Base-by-base conservation (phyloP, 2,888 invertebrate genomes). In the Synergus japonicus region DNA sequence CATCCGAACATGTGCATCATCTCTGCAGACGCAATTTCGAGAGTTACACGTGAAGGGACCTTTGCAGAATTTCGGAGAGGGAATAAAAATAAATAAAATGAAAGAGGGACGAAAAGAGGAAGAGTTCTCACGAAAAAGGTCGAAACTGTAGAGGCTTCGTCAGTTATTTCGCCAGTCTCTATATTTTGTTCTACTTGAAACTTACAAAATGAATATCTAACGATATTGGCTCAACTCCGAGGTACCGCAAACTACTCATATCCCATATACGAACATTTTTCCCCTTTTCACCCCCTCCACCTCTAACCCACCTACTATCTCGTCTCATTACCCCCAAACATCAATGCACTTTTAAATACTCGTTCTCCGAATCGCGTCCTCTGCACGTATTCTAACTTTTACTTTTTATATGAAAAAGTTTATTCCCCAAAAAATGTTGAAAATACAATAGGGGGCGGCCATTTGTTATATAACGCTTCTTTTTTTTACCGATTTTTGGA, bases 151-250 rank as follows among this genome's bases (percentile, higher is more conserved):
- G 66, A 76, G 4, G 58, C 60, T 76, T 76, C 66, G 76, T 29
- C 82, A 80, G 81, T 77, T 79, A 80, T 73, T 66, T 77, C 81
- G 66, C 80, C 76, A 87, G 88, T 89, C 89, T 88, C 87, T 90
- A 89, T 89, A 90, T 91, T 90, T 91, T 89, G 88, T 90, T 90
- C 89, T 89, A 91, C 90, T 92, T 89, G 86, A 91, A 92, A 91
- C 89, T 92, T 91, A 89, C 89, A 89, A 89, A 91, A 91, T 89
- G 90, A 91, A 90, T 91, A 90, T 91, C 91, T 91, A 90, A 91
- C 88, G 90, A 91, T 91, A 91, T 91, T 90, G 90, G 89, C 87
- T 88, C 84, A 85, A 82, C 84, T 81, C 85, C 82, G 84, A 79
- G 82, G 73, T 82, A 80, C 80, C 83, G 79, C 79, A 83, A 84